Conservation (phyloP, 1,140 invertebrate species). For the Copidosoma floridanum region DNA sequence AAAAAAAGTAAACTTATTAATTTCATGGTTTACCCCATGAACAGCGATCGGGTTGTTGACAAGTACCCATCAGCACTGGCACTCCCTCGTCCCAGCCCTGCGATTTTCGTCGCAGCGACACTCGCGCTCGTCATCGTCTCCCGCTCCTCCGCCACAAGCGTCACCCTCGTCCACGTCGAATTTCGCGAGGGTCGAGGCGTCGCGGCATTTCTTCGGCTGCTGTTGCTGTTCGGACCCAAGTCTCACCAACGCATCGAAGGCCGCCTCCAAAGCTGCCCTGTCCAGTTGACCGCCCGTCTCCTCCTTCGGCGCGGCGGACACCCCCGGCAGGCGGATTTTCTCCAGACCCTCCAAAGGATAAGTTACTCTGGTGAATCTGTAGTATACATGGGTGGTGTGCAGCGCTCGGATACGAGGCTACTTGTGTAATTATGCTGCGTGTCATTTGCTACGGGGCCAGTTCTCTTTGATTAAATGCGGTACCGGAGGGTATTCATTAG, state of each 20-base stretch:
- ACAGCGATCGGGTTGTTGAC: no score
- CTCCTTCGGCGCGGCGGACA: not conserved
- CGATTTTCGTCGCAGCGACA: not conserved
- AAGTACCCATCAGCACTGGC: not conserved
- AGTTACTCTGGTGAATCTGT: no score
- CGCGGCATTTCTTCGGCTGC: not conserved
- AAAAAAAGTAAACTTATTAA: not conserved
- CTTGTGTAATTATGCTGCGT: no score
- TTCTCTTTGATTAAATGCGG: no score
- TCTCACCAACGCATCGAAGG: not conserved
- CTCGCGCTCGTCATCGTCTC: not conserved
- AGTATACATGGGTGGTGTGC: no score
- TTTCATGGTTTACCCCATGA: no score
- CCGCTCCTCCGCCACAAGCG: not conserved
- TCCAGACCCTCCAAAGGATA: slow-evolving; percentile 14
- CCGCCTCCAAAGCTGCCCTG: slow-evolving; percentile 19
- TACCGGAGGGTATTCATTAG: no score
- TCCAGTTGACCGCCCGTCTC: not conserved
- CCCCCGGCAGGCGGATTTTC: not conserved
- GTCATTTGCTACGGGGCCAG: no score
- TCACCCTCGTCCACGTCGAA: not conserved
- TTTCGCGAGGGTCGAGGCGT: not conserved
- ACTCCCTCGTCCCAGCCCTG: not conserved
- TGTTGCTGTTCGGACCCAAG: not conserved
- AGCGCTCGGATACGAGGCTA: no score